These are phyloP conservation scores for Triplophysa yarkandensis DNA, from an alignment of 2,797 vertebrate species.

Conservation along the genomic window DNA sequence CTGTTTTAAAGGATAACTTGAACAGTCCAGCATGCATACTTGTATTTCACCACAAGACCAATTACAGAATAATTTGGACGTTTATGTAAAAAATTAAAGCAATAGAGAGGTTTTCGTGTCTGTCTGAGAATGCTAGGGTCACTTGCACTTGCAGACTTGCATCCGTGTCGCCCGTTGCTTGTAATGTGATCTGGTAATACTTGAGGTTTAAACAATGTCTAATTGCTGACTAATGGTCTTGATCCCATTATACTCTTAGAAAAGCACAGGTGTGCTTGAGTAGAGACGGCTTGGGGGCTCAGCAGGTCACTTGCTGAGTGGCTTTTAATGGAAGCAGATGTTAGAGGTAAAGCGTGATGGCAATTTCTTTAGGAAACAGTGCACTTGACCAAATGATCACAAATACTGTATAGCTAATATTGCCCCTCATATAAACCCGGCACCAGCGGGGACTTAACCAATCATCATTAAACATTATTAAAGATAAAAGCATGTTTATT, in stretches of 20 bases:
- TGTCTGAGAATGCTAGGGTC: conserved; percentile 4
- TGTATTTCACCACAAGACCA: not conserved
- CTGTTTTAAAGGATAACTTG: not conserved
- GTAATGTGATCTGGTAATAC: conserved; percentile 57
- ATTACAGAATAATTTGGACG: not conserved
- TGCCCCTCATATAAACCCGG: conserved; percentile 32
- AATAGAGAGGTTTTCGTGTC: conserved; percentile 32
- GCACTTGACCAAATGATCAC: conserved; percentile 36
- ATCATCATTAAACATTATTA: conserved; percentile 10
- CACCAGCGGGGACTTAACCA: not conserved
- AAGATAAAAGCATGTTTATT: not conserved
- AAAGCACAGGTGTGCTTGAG: conserved; percentile 59
- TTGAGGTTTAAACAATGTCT: conserved; percentile 57
- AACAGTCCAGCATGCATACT: not conserved
- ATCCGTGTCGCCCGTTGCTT: conserved; percentile 17
- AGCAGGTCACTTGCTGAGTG: conserved; percentile 54
- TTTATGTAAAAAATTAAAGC: not conserved
- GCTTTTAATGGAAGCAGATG: conserved; percentile 59
- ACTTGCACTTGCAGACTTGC: conserved; percentile 52
- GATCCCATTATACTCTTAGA: conserved; percentile 54
- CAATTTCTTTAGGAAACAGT: conserved; percentile 32
- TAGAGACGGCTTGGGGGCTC: conserved; percentile 47
- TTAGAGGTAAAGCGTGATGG: conserved; percentile 47
- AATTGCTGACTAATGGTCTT: conserved; percentile 55
- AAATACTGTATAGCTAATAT: conserved; percentile 39